Conservation (phyloP, 2,113 vertebrate species). For the Stegastes partitus region DNA sequence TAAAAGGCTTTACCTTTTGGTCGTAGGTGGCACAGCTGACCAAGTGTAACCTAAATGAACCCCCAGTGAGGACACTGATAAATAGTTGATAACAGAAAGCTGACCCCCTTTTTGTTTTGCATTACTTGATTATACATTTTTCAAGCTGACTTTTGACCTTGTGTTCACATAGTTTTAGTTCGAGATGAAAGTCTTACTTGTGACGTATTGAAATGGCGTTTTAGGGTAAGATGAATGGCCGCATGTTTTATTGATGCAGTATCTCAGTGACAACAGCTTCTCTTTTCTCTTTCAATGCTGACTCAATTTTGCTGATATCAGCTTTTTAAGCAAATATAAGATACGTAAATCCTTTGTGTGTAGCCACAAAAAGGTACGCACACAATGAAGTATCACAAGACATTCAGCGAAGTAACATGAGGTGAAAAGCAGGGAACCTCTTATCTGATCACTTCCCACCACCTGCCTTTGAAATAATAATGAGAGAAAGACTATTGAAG, state of each 20-base stretch:
- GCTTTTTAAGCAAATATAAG: not conserved
- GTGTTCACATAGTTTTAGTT: not conserved
- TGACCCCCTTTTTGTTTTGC: not conserved
- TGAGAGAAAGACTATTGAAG: constrained; percentile 38
- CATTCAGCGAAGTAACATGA: constrained; percentile 7
- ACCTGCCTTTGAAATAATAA: constrained; percentile 60
- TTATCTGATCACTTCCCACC: constrained; percentile 51
- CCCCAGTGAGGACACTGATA: not conserved
- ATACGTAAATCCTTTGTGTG: not conserved
- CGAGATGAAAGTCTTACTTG: not conserved
- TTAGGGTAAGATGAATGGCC: constrained; percentile 29
- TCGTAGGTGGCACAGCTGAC: not conserved
- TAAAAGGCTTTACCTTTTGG: not conserved
- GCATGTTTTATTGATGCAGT: constrained; percentile 61
- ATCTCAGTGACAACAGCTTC: constrained; percentile 62
- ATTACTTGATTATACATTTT: not conserved
- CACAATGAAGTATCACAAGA: not conserved
- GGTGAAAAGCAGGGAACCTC: constrained; percentile 37
- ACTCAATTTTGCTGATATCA: not conserved
- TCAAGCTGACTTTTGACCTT: not conserved
- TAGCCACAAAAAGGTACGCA: not conserved
- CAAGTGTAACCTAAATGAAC: not conserved
- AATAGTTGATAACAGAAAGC: not conserved
- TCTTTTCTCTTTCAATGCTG: constrained; percentile 37
- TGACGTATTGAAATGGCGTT: constrained; percentile 16